phyloP scores from a whole-genome alignment of 2,113 vertebrate species.

The Uria lomvia region DNA sequence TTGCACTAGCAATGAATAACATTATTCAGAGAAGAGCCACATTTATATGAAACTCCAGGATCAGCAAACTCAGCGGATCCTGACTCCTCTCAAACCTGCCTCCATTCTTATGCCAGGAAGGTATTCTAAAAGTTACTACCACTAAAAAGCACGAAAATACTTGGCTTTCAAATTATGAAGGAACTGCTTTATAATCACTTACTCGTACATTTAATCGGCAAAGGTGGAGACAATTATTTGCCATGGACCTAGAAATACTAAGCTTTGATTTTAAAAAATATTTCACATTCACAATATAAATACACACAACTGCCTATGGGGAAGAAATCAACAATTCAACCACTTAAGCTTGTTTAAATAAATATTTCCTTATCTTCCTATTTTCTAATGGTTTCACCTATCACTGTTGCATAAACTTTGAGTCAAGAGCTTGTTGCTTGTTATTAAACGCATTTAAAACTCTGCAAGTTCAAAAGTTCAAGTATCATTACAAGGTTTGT shows the following conservation, averaged over 20 bases:
- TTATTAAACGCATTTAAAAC: background rate
- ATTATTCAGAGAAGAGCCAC: background rate
- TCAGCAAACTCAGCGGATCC: background rate
- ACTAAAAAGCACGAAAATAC: background rate
- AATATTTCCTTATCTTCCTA: background rate
- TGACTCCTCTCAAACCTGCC: background rate
- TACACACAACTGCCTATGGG: fast-evolving
- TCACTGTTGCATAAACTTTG: background rate
- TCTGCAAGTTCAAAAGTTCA: background rate
- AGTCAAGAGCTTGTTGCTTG: background rate
- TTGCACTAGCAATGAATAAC: background rate
- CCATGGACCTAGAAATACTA: background rate
- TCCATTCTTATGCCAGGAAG: background rate
- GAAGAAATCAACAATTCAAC: background rate
- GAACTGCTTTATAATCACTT: background rate
- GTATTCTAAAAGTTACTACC: background rate
- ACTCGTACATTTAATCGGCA: background rate
- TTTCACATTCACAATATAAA: background rate
- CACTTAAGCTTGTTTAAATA: background rate
- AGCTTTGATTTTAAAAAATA: background rate
- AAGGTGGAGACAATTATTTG: background rate
- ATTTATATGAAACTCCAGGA: background rate
- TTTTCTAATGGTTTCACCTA: background rate
- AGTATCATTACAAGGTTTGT: background rate
- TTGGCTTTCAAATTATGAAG: background rate